Evolutionary conservation across 2,888 invertebrate genomes (phyloP), one percentile per base, ranked within the genome.

Genomic region (Callyntrura sp.): DNA sequence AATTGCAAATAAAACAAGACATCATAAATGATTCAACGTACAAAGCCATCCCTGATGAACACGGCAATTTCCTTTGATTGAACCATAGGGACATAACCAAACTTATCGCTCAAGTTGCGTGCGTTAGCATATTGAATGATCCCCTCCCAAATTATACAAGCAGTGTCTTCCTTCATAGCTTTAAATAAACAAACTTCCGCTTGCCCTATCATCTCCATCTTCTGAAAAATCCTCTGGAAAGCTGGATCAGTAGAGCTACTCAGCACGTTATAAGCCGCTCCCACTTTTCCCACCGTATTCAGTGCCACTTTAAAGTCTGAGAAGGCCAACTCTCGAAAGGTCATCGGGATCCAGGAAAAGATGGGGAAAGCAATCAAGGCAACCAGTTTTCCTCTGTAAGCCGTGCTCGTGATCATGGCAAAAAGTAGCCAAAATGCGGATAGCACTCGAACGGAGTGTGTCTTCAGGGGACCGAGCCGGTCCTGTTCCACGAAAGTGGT

Each of bases 211-310:
- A 70, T 20, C 48, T 82, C 76, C 45, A 83, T 73, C 57, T 48
- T 28, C 5, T 76, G n/a, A 25, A 88, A 88, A 23, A 88, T 23
- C 11, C 23, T 73, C 28, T 73, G 23, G 28, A 70, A 88, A 43
- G 62, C 28, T 14, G 88, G 83, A 70, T 83, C 83, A 11, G 83
- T 73, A 1, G 88, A 82, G 14, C 82, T 70, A 20, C 45, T 55
- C 11, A 88, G 28, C 62, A 73, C 83, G 65, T 73, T 43, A 60
- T 88, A 88, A 11, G 88, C 82, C 9, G 91, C 88, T n/a, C 92
- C 92, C 6, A 60, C 84, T 76, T 85, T 85, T 23, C 92, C 91
- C 43, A 90, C 70, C 84, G 68, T 88, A 60, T 92, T 90, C 25
- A 90, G 65, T 0, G 70, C 83, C 35, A 92, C 91, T 6, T 78